Evolutionary conservation across 1,140 invertebrate species (phyloP).

Genomic region (Colletes latitarsis): DNA sequence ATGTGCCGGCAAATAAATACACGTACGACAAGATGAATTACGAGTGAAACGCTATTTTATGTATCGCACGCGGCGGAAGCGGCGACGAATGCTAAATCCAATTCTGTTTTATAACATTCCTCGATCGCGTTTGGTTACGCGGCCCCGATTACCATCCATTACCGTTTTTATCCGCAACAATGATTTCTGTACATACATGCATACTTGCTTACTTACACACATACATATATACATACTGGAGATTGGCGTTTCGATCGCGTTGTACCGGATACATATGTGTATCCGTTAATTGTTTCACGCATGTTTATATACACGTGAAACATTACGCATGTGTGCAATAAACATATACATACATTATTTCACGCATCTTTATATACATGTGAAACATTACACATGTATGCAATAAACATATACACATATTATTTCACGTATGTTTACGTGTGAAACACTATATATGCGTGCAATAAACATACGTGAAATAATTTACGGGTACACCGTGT

Average conservation of each 20-base stretch:
- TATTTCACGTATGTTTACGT: no score
- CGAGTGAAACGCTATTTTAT: conserved; percentile 45
- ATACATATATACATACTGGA: background rate
- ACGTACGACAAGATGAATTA: conserved; percentile 27
- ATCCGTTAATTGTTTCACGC: no score
- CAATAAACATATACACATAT: no score
- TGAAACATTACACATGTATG: background rate
- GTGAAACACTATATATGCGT: background rate
- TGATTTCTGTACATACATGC: conserved; percentile 10
- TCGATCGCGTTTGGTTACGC: background rate
- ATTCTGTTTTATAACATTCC: background rate
- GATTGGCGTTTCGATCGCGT: no score
- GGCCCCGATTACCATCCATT: background rate
- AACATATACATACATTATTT: no score
- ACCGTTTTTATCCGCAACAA: conserved; percentile 8
- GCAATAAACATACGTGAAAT: no score
- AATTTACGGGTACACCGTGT: no score
- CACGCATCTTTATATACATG: background rate
- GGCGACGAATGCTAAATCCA: conserved; percentile 26
- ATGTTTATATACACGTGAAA: background rate
- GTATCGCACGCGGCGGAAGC: conserved; percentile 11
- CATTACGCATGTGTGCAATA: background rate
- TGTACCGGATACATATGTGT: background rate
- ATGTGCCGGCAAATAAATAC: conserved; percentile 57
- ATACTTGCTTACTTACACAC: background rate